Base-by-base conservation (phyloP, 2,113 vertebrate genomes). In the Ptilonorhynchus violaceus region DNA sequence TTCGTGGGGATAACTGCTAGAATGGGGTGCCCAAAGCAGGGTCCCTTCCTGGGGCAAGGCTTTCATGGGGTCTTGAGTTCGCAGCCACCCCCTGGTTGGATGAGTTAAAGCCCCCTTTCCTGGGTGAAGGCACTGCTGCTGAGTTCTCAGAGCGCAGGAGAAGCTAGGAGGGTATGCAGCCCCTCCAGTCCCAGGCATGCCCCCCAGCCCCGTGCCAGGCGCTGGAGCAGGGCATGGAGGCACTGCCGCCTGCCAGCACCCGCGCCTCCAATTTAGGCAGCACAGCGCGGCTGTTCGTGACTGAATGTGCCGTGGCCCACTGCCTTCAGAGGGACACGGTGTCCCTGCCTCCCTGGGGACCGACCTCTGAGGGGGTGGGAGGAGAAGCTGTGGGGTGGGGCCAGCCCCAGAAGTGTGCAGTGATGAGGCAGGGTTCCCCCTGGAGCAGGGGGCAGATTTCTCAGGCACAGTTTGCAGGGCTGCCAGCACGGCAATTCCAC, bases 401-500 rank as follows among this genome's bases (percentile, higher is more conserved):
- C 47, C 86, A 83, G 62, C 37, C 69, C 60, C 46, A 42, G 62
- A 55, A 62, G 2, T 5, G 14, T 14, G 17, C 0, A 0, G 13
- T 39, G 80, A 30, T 0, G 10, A 62, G 21, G 21, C 33, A 73
- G 55, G 59, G 42, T 47, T 28, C 13, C 12, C 23, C 15, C 41
- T 0, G 0, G 18, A 46, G 14, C 63, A 19, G 20, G 3, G 5
- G 14, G 49, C 33, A 72, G 30, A 76, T 85, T 33, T 44, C 7
- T 18, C 0, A 2, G 49, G 19, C 20, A 21, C 2, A n/a, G 49
- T 18, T 69, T 35, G 16, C 47, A 53, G 62, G 24, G 53, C 46
- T 68, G 55, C 55, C 47, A 22, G 17, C 18, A 21, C 0, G 0
- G 39, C 37, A 8, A 0, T 66, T 21, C 16, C 0, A 0, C 37